Evolutionary conservation across 1,140 invertebrate genomes (phyloP).

Genomic region (Megalopta genalis): DNA sequence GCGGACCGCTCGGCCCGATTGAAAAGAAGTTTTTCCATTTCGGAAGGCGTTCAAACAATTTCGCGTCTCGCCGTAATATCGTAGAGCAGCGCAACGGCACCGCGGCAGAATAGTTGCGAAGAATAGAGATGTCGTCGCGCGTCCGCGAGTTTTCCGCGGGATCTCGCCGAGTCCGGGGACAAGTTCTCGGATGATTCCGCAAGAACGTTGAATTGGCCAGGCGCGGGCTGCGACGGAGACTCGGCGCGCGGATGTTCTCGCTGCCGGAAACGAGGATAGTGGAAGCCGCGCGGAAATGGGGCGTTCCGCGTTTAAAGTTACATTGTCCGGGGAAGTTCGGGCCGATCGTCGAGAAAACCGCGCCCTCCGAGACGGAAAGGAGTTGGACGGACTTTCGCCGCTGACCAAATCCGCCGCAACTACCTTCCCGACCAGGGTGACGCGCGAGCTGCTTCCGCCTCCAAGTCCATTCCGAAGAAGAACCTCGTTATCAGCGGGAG

Average conservation of each 20-base stretch:
- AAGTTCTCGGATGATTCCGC: background rate
- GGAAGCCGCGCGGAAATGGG: constrained; percentile 22
- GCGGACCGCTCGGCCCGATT: too few species aligned
- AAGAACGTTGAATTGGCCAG: background rate
- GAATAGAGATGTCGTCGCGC: too few species aligned
- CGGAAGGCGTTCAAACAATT: too few species aligned
- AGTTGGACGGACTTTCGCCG: constrained; percentile 82
- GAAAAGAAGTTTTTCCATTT: too few species aligned
- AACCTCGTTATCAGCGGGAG: background rate
- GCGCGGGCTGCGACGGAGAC: background rate
- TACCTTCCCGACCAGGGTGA: constrained; percentile 82
- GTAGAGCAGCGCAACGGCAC: too few species aligned
- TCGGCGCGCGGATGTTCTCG: background rate
- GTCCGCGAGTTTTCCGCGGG: background rate
- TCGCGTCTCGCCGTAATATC: too few species aligned
- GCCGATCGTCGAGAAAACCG: constrained; percentile 63
- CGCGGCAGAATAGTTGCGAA: too few species aligned
- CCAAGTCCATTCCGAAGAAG: background rate
- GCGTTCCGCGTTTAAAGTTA: constrained; percentile 22
- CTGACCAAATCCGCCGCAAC: constrained; percentile 83
- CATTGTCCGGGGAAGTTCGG: constrained; percentile 11
- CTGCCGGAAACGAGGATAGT: background rate
- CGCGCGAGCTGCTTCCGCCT: constrained; percentile 15
- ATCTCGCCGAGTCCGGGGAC: background rate
- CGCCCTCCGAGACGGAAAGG: constrained; percentile 80